These are phyloP conservation scores for Micropterix aruncella DNA, from an alignment of 2,888 invertebrate species.

Conservation along the genomic window DNA sequence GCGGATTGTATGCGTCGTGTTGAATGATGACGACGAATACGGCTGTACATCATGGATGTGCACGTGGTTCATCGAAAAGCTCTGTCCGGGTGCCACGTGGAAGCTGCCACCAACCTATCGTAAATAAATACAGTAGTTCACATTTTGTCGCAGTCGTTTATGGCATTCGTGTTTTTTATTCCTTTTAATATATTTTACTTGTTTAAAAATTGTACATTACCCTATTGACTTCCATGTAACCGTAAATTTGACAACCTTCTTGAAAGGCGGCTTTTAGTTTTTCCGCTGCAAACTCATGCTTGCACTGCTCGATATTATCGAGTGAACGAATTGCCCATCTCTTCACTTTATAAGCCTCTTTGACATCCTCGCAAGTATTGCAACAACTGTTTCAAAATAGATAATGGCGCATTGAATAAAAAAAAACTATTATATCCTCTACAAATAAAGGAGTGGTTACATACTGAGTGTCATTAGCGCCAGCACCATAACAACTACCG, in stretches of 20 bases:
- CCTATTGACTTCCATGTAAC: constrained; percentile 87
- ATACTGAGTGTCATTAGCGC: constrained; percentile 47
- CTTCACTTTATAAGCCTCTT: constrained; percentile 77
- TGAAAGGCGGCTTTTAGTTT: constrained; percentile 67
- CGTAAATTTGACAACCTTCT: constrained; percentile 94
- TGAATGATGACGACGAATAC: constrained; percentile 73
- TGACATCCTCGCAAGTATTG: constrained; percentile 91
- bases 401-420: constrained; percentile 3
- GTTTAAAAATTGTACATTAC: too few species aligned
- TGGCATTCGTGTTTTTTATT: too few species aligned
- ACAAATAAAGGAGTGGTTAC: constrained; percentile 11
- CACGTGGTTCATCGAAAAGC: constrained; percentile 86
- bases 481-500: constrained; percentile 95
- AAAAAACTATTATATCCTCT: neutral
- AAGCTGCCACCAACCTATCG: constrained; percentile 80
- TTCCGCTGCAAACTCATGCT: constrained; percentile 62
- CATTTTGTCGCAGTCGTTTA: neutral
- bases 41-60: constrained; percentile 95
- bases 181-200: too few species aligned
- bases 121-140: constrained; percentile 8
- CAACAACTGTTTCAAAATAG: constrained; percentile 88
- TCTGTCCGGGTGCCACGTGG: constrained; percentile 93
- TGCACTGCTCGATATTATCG: constrained; percentile 79
- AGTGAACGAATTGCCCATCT: constrained; percentile 78
- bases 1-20: constrained; percentile 77